Conservation (phyloP, 2,888 invertebrate genomes). For the Saturnia japonica region DNA sequence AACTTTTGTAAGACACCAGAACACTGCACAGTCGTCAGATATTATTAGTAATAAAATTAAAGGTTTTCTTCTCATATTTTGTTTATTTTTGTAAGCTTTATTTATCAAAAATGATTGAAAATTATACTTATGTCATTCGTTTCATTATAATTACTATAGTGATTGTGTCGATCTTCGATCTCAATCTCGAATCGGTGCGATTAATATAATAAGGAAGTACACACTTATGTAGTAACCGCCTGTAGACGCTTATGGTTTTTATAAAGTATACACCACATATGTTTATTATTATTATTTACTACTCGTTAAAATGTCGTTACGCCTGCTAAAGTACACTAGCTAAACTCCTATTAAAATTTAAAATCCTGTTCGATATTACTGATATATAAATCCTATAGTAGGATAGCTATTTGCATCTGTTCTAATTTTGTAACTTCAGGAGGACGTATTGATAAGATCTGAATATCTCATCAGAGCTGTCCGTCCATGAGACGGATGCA, state of each 20-base stretch:
- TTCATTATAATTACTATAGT: background rate
- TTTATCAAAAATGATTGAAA: too few species aligned
- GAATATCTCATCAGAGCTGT: constrained; percentile 61
- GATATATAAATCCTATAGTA: background rate
- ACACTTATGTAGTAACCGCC: too few species aligned
- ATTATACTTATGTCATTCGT: background rate
- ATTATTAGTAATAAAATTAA: background rate
- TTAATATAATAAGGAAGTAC: background rate
- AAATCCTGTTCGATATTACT: background rate
- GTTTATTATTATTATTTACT: background rate
- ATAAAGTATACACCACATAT: background rate
- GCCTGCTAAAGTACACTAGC: background rate
- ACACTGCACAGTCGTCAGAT: too few species aligned
- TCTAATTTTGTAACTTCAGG: constrained; percentile 36
- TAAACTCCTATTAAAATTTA: background rate
- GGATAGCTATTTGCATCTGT: constrained; percentile 3
- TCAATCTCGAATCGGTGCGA: too few species aligned
- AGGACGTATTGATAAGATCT: constrained; percentile 55
- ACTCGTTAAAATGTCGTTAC: background rate
- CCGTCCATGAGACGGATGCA: constrained; percentile 75
- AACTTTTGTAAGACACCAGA: too few species aligned
- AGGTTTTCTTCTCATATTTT: background rate
- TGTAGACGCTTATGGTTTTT: background rate
- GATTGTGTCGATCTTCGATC: background rate
- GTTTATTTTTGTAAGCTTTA: background rate